Conservation (phyloP, 2,113 vertebrate species). For the Cyphomyrus discorhynchus region DNA sequence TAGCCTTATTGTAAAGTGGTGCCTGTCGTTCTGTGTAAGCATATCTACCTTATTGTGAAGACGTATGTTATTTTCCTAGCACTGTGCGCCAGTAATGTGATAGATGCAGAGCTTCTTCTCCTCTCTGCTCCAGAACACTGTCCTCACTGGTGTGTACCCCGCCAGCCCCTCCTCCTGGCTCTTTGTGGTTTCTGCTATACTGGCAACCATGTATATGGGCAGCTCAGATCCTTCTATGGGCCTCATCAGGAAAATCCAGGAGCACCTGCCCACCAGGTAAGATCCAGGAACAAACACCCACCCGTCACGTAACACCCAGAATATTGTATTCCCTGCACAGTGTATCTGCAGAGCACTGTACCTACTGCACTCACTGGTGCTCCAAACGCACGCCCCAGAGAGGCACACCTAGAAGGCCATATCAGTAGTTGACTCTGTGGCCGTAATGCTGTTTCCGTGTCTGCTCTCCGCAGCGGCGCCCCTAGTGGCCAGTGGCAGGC, state of each 20-base stretch:
- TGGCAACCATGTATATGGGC: conserved; percentile 73
- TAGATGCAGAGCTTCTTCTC: not conserved
- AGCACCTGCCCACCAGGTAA: conserved; percentile 77
- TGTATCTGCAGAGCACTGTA: not conserved
- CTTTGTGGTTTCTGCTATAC: conserved; percentile 77
- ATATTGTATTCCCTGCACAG: not conserved
- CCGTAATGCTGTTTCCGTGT: not conserved
- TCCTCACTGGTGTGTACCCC: conserved; percentile 75
- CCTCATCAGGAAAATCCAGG: conserved; percentile 81
- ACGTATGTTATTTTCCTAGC: too few relatives aligned
- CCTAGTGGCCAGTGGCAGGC: conserved; percentile 18
- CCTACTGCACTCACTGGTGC: not conserved
- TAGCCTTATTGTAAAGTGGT: too few relatives aligned
- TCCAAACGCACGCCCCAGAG: not conserved
- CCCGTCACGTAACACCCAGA: not conserved
- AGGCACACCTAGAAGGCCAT: not conserved
- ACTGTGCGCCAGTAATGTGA: not conserved
- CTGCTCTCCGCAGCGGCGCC: not conserved
- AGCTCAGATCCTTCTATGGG: conserved; percentile 86
- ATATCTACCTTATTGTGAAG: not conserved
- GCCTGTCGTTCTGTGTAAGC: not conserved
- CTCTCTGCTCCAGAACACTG: conserved; percentile 63
- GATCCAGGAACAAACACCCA: not conserved
- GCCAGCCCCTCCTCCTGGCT: conserved; percentile 84
- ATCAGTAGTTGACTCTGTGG: not conserved